Percentiles rank a stretch among this genome's conserved stretches.
These are phyloP conservation scores for Crossaster papposus DNA, from an alignment of 53 echinoderm and acorn worm species.

Conservation along the genomic window DNA sequence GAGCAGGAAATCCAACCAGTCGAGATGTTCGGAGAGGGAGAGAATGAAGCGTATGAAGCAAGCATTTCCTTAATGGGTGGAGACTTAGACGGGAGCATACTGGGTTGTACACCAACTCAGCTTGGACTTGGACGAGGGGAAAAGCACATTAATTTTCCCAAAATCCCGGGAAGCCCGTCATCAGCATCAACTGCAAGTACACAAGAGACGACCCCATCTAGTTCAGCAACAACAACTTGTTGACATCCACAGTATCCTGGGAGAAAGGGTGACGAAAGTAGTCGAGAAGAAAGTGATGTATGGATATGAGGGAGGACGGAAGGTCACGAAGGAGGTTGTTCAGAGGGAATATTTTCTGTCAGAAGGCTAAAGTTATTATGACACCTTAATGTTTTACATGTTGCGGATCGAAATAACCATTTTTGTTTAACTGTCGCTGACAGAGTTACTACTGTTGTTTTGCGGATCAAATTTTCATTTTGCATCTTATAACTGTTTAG, in stretches of 20 bases:
- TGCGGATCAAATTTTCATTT: too few species aligned
- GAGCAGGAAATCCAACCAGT: background rate
- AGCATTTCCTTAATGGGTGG: background rate
- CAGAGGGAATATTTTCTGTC: background rate
- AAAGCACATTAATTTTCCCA: background rate
- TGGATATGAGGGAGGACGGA: background rate
- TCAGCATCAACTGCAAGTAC: too few species aligned
- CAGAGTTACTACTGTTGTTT: too few species aligned
- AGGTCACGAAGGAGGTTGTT: background rate
- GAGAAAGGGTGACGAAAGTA: background rate
- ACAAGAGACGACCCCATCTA: too few species aligned
- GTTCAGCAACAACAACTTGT: background rate
- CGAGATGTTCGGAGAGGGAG: background rate
- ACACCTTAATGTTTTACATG: background rate
- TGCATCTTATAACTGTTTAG: too few species aligned
- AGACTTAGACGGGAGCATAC: background rate
- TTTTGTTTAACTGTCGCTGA: too few species aligned
- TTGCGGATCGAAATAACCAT: too few species aligned
- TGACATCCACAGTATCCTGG: background rate
- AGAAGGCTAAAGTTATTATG: background rate
- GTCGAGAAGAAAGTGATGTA: background rate
- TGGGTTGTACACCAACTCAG: background rate
- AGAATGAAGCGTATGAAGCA: background rate
- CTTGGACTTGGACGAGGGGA: background rate
- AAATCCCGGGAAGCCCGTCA: too few species aligned